Evolutionary conservation across 2,888 invertebrate genomes (phyloP).

Genomic region (Melieria omissa): DNA sequence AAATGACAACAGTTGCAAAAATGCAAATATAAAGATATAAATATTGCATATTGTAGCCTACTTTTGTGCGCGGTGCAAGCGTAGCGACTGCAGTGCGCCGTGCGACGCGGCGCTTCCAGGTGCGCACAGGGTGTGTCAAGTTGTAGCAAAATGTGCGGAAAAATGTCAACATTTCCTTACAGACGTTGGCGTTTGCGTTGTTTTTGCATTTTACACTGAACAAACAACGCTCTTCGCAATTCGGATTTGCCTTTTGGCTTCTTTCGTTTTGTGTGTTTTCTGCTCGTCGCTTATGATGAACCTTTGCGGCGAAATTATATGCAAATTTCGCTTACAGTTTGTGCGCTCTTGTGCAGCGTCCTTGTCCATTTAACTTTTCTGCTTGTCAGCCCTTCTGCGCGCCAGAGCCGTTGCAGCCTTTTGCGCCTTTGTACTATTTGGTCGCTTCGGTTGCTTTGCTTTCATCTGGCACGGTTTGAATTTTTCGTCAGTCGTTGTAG

Average conservation of each 20-base stretch:
- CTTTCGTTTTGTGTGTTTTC: background rate
- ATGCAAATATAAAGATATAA: too few species aligned
- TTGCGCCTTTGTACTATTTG: too few species aligned
- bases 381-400: too few species aligned
- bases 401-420: too few species aligned
- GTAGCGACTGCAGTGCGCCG: background rate
- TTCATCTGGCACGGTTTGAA: too few species aligned
- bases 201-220: too few species aligned
- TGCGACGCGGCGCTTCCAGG: background rate
- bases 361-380: background rate
- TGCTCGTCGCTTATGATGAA: background rate
- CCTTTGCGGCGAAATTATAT: background rate
- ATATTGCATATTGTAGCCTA: background rate
- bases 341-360: background rate
- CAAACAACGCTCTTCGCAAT: too few species aligned
- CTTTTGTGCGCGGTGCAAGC: background rate
- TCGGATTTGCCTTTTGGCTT: too few species aligned
- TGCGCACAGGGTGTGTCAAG: background rate
- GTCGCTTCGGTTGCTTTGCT: too few species aligned
- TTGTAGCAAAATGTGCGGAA: background rate
- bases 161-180: constrained; percentile 1
- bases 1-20: too few species aligned
- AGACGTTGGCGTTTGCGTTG: too few species aligned
- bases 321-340: background rate
- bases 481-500: too few species aligned